phyloP scores from a whole-genome alignment of 2,888 invertebrate species.

The Dione vanillae region DNA sequence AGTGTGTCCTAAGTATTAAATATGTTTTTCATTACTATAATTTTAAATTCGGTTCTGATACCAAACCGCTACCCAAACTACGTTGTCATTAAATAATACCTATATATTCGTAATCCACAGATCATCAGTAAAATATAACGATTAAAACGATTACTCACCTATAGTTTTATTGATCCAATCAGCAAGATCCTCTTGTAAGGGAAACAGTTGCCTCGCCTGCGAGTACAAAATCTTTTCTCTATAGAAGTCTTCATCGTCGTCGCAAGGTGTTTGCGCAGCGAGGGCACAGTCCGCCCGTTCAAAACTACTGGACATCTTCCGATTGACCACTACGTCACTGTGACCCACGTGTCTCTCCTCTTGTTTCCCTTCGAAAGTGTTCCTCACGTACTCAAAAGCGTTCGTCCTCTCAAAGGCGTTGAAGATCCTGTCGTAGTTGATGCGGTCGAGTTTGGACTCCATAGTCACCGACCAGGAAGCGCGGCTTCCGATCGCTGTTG shows the following conservation, averaged over 20 bases:
- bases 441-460: slow-evolving; percentile 71
- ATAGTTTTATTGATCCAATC: slow-evolving; percentile 95
- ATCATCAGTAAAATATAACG: too few species aligned
- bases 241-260: slow-evolving; percentile 87
- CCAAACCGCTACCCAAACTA: not conserved
- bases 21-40: too few species aligned
- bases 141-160: slow-evolving; percentile 83
- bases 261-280: slow-evolving; percentile 78
- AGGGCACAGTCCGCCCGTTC: slow-evolving; percentile 80
- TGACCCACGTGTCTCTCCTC: slow-evolving; percentile 69
- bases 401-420: slow-evolving; percentile 81
- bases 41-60: not conserved
- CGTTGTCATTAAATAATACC: not conserved
- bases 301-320: slow-evolving; percentile 76
- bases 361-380: slow-evolving; percentile 59
- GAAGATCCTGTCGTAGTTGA: slow-evolving; percentile 80
- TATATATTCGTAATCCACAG: too few species aligned
- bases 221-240: slow-evolving; percentile 89
- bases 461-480: slow-evolving; percentile 84
- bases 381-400: slow-evolving; percentile 75
- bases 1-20: too few species aligned
- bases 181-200: slow-evolving; percentile 93
- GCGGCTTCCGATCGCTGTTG: slow-evolving; percentile 76
- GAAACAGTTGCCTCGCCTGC: slow-evolving; percentile 91
- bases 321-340: slow-evolving; percentile 74